Base-by-base conservation (phyloP, 2,797 vertebrate species). In the Argentina silus region DNA sequence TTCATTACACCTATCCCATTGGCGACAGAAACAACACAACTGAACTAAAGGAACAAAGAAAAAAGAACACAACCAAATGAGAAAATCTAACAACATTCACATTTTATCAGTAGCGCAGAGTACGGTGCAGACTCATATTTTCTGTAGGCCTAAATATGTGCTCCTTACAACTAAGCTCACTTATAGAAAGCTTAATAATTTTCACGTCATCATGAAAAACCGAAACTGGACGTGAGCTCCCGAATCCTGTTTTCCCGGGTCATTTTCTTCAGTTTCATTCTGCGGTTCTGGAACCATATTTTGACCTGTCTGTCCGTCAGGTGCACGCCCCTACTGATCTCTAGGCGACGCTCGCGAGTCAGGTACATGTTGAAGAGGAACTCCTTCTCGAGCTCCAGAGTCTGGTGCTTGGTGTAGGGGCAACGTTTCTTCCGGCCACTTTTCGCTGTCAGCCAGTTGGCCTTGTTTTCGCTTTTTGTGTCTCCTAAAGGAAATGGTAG, bases 251-350 rank as follows among this genome's bases (percentile, higher is more conserved):
- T 98, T 81, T 99, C 98, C 81, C 98, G 91, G 88, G 97, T 99
- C 97, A 99, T 99, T 95, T 99, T 99, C 96, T 99, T 99, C 89
- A 99, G 93, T 95, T 99, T 99, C 98, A 99, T 99, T 83, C 98
- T 95, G 88, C 98, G 97, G 91, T 99, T 99, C 92, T 99, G 98
- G 94, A 99, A 99, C 98, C 98, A 99, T 92, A 99, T 99, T 91
- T 99, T 99, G 71, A 99, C 98, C 94, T 99, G 98, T 95, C 98
- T 97, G 95, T 99, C 98, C 83, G 96, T 97, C 92, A 99, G 96
- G 92, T 99, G 96, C 91, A 99, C 97, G 78, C 96, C 94, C 88
- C 95, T 97, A 93, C 97, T 98, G 95, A 99, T 99, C 95, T 99
- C 98, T 92, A 99, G 96, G 94, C 98, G 97, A 92, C 97, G 96